These are phyloP conservation scores for Coptodon bakossiorum DNA, from an alignment of 2,113 vertebrate species.

Conservation along the genomic window DNA sequence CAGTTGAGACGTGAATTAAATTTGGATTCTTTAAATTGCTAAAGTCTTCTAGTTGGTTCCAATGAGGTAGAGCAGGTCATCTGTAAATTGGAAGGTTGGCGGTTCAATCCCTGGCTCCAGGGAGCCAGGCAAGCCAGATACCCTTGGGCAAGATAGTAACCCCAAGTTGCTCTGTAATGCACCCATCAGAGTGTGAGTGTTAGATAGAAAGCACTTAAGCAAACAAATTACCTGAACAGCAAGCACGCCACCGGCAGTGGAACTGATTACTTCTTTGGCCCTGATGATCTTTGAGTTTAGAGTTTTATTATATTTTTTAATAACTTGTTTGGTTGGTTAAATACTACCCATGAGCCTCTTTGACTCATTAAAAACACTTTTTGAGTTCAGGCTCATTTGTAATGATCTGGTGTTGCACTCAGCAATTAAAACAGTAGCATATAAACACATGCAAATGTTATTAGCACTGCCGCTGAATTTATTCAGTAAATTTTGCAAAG, in stretches of 20 bases:
- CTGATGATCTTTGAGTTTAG: background rate
- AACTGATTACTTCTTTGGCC: background rate
- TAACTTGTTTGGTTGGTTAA: background rate
- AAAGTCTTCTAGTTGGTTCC: background rate
- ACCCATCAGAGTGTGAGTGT: background rate
- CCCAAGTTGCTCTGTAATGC: background rate
- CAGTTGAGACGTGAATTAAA: background rate
- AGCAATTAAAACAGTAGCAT: background rate
- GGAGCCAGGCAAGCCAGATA: background rate
- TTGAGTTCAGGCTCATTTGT: background rate
- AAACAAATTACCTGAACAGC: background rate
- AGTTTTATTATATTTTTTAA: background rate
- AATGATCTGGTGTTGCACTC: background rate
- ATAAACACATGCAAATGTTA: background rate
- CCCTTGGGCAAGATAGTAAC: background rate
- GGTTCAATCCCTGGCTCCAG: background rate
- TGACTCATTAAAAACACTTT: background rate
- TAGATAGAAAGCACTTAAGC: background rate
- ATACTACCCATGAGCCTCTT: background rate
- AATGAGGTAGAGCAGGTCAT: background rate
- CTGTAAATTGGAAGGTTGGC: background rate
- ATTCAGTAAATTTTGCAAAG: background rate
- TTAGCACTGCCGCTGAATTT: background rate
- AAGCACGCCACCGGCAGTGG: background rate
- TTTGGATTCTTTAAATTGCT: background rate